Evolutionary conservation across 1,140 invertebrate species (phyloP), one percentile per base, ranked within the genome.

Genomic region (Anastrepha ludens): DNA sequence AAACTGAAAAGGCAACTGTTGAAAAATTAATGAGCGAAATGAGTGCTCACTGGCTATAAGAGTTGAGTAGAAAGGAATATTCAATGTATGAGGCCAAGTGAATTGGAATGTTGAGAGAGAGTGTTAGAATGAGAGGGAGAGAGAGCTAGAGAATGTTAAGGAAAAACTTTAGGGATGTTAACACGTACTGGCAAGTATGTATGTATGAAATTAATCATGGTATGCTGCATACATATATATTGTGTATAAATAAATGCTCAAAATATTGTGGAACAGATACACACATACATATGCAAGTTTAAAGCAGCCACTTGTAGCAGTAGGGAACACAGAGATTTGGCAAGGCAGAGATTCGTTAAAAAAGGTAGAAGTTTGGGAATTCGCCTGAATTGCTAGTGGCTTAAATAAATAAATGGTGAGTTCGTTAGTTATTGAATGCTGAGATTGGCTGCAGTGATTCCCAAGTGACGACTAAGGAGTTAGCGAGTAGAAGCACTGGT

Each of bases 301-400:
- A 81, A 81, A 81, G 74, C 74, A 81, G 74, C 74, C 74, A 81
- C 74, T 81, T 81, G 74, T 81, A 47, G 74, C 74, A 81, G 74
- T 41, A 55, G 17, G 5, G 7, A 2, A 81, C 11, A 81, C 17
- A n/a, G 20, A 4, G 29, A 67, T 29, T 67, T 17, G 41, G 29
- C 50, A 55, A 55, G 0, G 11, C 6, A 8, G 50, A 55, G 50
- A 11, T 11, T 55, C 50, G 50, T 29, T 29, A 29, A 29, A 29
- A 29, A 29, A 29, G 29, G 29, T 29, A 29, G 29, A 29, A 29
- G 29, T 29, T 29, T 29, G 29, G 29, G 29, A 29, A 29, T 29
- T 29, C 50, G 11, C 11, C 6, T 55, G 50, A 55, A 8, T 55
- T 6, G 50, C 50, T 11, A 55, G 50, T 55, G 50, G 50, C 6